Evolutionary conservation across 2,797 vertebrate species (phyloP).

Genomic region (Simalia tracyae): DNA sequence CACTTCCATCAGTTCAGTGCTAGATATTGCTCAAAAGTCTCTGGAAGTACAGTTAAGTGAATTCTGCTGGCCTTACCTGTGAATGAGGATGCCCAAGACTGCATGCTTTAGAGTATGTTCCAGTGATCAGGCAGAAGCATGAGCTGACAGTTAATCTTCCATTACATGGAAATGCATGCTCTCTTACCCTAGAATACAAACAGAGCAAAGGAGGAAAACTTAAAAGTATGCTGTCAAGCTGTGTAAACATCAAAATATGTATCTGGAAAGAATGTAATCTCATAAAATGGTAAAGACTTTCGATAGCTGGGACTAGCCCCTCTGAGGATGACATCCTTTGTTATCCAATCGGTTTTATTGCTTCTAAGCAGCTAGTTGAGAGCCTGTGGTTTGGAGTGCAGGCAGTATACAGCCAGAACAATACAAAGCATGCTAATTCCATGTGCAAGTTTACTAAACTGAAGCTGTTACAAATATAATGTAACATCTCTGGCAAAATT

Average conservation of each 20-base stretch:
- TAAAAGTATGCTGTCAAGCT: background rate
- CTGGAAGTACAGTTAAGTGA: background rate
- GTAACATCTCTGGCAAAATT: background rate
- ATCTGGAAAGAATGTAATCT: conserved; percentile 7
- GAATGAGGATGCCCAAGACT: background rate
- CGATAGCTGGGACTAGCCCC: background rate
- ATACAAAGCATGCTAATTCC: background rate
- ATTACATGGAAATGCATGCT: conserved; percentile 16
- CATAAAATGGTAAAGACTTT: background rate
- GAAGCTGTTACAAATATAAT: background rate
- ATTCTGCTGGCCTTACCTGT: background rate
- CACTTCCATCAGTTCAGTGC: conserved; percentile 35
- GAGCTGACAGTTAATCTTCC: conserved; percentile 26
- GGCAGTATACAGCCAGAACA: background rate
- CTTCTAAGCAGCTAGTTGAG: background rate
- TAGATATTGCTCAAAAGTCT: conserved; percentile 15
- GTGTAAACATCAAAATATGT: conserved; percentile 13
- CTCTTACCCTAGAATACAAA: conserved; percentile 35
- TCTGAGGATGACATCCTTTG: conserved; percentile 9
- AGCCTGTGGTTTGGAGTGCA: background rate
- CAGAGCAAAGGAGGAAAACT: background rate
- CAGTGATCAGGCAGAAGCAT: background rate
- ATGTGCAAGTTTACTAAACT: background rate
- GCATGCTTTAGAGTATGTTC: background rate
- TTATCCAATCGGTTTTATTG: background rate